These are phyloP conservation scores for Nymphicus hollandicus DNA, from an alignment of 2,113 vertebrate species.

Conservation along the genomic window DNA sequence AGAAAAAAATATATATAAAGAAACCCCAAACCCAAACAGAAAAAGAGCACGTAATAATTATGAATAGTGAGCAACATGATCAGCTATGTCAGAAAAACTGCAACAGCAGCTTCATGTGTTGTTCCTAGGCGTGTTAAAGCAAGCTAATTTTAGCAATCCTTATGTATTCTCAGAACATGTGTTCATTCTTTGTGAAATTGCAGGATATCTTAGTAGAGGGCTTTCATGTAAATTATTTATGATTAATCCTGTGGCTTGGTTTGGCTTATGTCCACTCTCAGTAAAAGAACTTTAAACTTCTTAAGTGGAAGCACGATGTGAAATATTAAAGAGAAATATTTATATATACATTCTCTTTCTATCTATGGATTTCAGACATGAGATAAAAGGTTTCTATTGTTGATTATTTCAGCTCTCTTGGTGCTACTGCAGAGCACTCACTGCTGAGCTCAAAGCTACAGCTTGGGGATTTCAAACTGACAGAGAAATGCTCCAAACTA, in stretches of 20 bases:
- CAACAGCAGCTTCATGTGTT: conserved; percentile 15
- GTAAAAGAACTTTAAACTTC: conserved; percentile 42
- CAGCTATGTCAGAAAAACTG: conserved; percentile 9
- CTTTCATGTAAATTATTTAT: conserved; percentile 49
- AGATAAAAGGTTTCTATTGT: conserved; percentile 57
- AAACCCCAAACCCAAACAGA: not conserved
- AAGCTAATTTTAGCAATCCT: conserved; percentile 36
- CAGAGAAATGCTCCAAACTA: conserved; percentile 38
- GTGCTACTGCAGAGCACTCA: conserved; percentile 14
- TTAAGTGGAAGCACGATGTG: conserved; percentile 13
- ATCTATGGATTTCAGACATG: conserved; percentile 35
- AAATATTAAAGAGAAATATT: conserved; percentile 65
- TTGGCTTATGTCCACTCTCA: conserved; percentile 8
- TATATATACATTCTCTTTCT: conserved; percentile 25
- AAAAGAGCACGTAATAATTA: not conserved
- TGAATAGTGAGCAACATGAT: not conserved
- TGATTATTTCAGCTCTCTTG: conserved; percentile 43
- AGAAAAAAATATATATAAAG: not conserved
- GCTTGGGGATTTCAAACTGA: conserved; percentile 49
- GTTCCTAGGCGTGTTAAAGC: not conserved
- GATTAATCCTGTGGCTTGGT: conserved; percentile 9
- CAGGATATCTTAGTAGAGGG: not conserved
- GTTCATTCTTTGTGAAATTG: conserved; percentile 32
- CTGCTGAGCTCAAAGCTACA: not conserved
- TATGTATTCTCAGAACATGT: conserved; percentile 39